Conservation (phyloP, 1,140 invertebrate genomes). For the Nephila pilipes region DNA sequence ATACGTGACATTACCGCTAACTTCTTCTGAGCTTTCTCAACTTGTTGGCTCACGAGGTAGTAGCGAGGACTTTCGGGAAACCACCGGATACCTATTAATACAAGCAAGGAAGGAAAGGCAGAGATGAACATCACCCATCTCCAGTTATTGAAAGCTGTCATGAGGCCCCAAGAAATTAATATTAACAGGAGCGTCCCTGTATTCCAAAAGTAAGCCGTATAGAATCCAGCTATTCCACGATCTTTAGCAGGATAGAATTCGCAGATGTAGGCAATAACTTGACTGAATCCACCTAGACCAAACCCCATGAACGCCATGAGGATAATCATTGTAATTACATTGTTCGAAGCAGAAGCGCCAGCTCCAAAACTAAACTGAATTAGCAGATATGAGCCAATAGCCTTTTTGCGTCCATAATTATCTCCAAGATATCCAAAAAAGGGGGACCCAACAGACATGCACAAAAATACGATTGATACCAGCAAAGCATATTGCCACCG, state of each 20-base stretch:
- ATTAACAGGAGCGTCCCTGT: background rate
- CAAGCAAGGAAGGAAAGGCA: background rate
- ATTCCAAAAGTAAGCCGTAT: conserved; percentile 21
- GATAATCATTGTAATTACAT: background rate
- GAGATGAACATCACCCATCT: background rate
- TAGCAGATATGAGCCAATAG: background rate
- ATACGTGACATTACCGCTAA: conserved; percentile 3
- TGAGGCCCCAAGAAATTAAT: conserved; percentile 37
- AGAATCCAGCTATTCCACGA: conserved; percentile 26
- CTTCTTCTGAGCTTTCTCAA: background rate
- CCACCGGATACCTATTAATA: background rate
- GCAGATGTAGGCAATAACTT: background rate
- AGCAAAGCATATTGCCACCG: background rate
- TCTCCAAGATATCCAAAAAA: conserved; percentile 4
- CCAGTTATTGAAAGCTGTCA: conserved; percentile 36
- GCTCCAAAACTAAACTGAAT: conserved; percentile 27
- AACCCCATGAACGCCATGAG: conserved; percentile 23
- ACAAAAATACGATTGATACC: background rate
- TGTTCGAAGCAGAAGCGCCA: background rate
- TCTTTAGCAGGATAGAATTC: conserved; percentile 22
- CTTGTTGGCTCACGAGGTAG: conserved; percentile 43
- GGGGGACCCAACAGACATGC: conserved; percentile 16
- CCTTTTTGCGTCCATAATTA: conserved; percentile 17
- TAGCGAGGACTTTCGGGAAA: conserved; percentile 53
- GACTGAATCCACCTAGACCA: conserved; percentile 5